A percentile compares a stretch with the other conserved stretches of the same genome.
phyloP scores from a whole-genome alignment of 2,113 vertebrate species.

The Leucopsar rothschildi region DNA sequence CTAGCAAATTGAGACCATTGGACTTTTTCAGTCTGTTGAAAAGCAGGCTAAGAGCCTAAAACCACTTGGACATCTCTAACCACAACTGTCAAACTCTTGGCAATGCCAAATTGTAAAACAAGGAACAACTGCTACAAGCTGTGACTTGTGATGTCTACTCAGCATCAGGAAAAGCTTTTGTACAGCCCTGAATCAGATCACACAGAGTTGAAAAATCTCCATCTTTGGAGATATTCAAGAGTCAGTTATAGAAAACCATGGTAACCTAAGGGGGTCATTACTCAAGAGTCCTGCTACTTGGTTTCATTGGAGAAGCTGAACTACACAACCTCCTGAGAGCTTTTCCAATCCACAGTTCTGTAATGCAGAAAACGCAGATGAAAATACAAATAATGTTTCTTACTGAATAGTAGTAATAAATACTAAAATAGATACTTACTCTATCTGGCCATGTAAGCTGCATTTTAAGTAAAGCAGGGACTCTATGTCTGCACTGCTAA shows the following conservation, averaged over 20 bases:
- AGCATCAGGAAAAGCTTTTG: neutral
- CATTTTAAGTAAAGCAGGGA: neutral
- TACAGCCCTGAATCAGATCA: neutral
- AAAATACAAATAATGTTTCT: neutral
- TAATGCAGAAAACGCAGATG: neutral
- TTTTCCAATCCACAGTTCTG: neutral
- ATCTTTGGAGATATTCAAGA: neutral
- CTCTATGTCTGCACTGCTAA: neutral
- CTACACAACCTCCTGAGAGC: neutral
- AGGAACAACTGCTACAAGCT: neutral
- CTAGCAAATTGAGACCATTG: neutral
- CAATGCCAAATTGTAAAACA: neutral
- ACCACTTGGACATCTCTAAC: neutral
- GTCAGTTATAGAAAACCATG: neutral
- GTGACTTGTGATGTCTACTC: neutral
- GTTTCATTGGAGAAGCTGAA: neutral
- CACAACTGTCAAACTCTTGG: neutral
- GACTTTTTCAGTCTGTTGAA: neutral
- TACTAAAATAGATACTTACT: neutral
- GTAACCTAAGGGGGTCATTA: neutral
- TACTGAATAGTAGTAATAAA: neutral
- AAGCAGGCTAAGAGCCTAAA: neutral
- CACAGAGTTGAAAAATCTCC: neutral
- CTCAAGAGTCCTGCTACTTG: neutral
- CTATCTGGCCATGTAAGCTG: neutral